Percentiles rank a stretch among this genome's conserved stretches.
Conservation (phyloP, 2,888 invertebrate genomes). For the Tupiocoris notatus region DNA sequence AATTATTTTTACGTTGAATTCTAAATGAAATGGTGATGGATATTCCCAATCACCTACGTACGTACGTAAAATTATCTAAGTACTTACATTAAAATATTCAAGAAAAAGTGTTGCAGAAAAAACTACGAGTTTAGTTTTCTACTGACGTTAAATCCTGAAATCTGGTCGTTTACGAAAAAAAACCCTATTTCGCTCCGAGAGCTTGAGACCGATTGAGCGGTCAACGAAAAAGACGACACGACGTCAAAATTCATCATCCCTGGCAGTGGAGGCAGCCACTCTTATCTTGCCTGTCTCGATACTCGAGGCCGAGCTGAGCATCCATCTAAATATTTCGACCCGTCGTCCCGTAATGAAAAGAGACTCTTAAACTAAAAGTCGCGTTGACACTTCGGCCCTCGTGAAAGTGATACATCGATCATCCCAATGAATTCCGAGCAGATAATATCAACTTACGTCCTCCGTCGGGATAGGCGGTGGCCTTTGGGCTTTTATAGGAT, state of each 20-base stretch:
- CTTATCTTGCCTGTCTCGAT: background rate
- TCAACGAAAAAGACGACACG: background rate
- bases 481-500: background rate
- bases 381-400: constrained; percentile 25
- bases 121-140: no score
- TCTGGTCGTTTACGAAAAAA: background rate
- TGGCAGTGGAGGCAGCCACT: background rate
- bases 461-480: no score
- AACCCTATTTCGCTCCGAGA: background rate
- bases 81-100: background rate
- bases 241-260: background rate
- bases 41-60: no score
- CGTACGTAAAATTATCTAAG: background rate
- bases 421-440: constrained; percentile 19
- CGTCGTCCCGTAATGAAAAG: constrained; percentile 13
- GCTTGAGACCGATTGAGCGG: background rate
- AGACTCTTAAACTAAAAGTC: constrained; percentile 39
- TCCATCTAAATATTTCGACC: constrained; percentile 27
- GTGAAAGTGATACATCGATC: constrained; percentile 35
- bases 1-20: no score
- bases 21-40: no score
- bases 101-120: background rate
- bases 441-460: constrained; percentile 13
- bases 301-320: background rate
- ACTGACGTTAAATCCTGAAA: background rate